Evolutionary conservation across 1,140 invertebrate species (phyloP), one percentile per base, ranked within the genome.

Genomic region (Rhopalosiphum padi): DNA sequence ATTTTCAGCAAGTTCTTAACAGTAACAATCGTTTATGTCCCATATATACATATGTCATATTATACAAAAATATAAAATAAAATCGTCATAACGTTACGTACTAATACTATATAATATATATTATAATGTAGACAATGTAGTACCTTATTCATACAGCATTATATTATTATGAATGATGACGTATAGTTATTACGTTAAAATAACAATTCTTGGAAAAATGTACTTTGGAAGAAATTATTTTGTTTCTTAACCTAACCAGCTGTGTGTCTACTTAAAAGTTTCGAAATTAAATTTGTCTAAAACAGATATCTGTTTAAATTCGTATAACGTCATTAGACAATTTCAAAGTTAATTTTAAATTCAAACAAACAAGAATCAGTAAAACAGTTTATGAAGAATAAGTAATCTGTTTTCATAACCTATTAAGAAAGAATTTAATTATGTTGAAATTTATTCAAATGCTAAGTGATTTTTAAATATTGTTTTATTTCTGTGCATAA

Each of bases 391-490:
- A 11, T 15, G 22, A 85, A 25, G 37, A 85, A 41, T 41, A 85
- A 85, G 37, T 43, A 30, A 43, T 25, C 3, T 41, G 83, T 43
- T 85, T 25, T 23, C 37, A 77, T 77, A 41, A 85, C 83, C 83
- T 85, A 85, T 85, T 85, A 41, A 85, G 25, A 37, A 41, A 41
- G 22, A 85, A 85, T 85, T 43, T 85, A 77, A 77, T 77, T 85
- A 41, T 85, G 22, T 85, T 0, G 23, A 23, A 11, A 25, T 23
- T 2, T 41, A 41, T 41, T 41, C 7, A 87, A 87, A 46, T n/a
- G 15, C 18, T 48, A 87, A 87, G 11, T 30, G 43, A 48, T 87
- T 87, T 46, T 87, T 30, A 48, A 68, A 77, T 51, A 51, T 46
- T 18, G 1, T 43, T 46, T 87, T 43, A 18, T 48, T 87, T 77